Conservation (phyloP, 2,113 vertebrate genomes). For the Coturnix japonica region DNA sequence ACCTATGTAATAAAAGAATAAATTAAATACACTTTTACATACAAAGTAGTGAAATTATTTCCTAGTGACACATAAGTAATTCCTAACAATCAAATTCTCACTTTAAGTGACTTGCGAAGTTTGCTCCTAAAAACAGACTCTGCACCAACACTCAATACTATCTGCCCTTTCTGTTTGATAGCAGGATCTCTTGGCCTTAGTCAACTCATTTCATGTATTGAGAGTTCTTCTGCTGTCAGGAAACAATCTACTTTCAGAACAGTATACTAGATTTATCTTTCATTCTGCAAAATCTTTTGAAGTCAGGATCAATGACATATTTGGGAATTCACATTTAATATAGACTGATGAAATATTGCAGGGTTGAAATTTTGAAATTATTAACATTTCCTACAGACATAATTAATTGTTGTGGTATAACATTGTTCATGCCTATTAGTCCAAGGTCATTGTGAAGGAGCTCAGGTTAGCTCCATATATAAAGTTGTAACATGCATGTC, state of each 20-base stretch:
- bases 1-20: not conserved
- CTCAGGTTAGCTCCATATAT: not conserved
- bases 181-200: accelerated
- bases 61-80: not conserved
- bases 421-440: not conserved
- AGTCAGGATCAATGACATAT: not conserved
- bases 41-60: not conserved
- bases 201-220: accelerated
- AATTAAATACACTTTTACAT: not conserved
- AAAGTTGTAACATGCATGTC: not conserved
- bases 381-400: not conserved
- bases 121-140: not conserved
- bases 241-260: not conserved
- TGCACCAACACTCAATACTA: not conserved
- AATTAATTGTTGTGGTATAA: accelerated
- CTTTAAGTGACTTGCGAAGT: not conserved
- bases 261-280: not conserved
- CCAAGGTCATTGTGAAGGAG: not conserved
- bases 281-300: not conserved
- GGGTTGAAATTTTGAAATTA: not conserved
- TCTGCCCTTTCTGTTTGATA: not conserved
- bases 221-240: not conserved
- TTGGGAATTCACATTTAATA: not conserved
- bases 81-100: not conserved
- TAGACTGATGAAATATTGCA: not conserved